Percentiles rank a stretch among this genome's conserved stretches.
Conservation (phyloP, 2,797 vertebrate species). For the Pangasius larnaudii region DNA sequence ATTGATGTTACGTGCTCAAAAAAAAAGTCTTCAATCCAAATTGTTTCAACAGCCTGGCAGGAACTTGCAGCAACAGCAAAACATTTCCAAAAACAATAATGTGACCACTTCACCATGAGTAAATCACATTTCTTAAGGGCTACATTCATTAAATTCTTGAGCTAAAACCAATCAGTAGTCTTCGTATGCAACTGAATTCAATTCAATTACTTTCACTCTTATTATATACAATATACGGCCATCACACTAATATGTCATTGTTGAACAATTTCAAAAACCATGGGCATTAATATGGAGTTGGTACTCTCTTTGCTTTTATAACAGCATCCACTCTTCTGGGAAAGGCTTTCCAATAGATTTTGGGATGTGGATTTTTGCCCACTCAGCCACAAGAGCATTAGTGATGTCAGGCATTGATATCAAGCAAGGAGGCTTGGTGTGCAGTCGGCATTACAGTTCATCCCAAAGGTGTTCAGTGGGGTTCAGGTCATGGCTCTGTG, state of each 20-base stretch:
- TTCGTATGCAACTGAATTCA: not conserved
- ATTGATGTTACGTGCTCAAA: not conserved
- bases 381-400: not conserved
- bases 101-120: not conserved
- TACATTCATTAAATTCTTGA: not conserved
- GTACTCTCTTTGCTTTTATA: not conserved
- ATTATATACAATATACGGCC: not conserved
- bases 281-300: not conserved
- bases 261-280: not conserved
- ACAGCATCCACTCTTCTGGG: not conserved
- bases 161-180: not conserved
- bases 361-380: not conserved
- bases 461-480: not conserved
- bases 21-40: not conserved
- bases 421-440: not conserved
- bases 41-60: not conserved
- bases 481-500: not conserved
- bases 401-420: not conserved
- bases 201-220: not conserved
- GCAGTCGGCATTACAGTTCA: not conserved
- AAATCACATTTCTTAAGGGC: not conserved
- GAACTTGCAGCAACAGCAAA: not conserved
- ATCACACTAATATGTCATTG: not conserved
- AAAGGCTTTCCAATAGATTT: not conserved
- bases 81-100: not conserved